phyloP scores from a whole-genome alignment of 2,797 vertebrate genomes.

The Varecia variegata region DNA sequence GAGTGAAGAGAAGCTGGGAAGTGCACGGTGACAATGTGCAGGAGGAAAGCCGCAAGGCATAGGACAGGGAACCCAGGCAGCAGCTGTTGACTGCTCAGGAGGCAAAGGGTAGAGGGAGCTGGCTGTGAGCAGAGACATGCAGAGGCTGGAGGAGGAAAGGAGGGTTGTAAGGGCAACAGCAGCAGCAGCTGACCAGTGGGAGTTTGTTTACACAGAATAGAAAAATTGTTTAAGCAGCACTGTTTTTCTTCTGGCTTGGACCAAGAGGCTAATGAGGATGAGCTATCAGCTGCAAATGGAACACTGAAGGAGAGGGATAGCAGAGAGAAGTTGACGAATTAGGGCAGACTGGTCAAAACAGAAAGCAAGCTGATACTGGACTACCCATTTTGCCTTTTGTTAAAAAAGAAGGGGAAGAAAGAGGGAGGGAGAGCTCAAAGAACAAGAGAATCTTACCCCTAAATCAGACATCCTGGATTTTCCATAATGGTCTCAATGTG shows the following conservation, averaged over 20 bases:
- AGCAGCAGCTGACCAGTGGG: background rate
- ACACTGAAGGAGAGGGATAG: background rate
- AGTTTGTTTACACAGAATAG: background rate
- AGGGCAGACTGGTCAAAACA: background rate
- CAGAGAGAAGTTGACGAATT: background rate
- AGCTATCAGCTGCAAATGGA: background rate
- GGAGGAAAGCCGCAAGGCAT: background rate
- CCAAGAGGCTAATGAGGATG: background rate
- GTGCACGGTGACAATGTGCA: fast-evolving
- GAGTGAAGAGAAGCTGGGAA: background rate
- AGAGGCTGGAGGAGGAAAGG: background rate
- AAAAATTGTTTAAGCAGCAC: background rate
- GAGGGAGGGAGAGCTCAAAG: background rate
- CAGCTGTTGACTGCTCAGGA: background rate
- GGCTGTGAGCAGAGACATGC: background rate
- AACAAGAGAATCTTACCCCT: background rate
- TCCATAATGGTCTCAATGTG: background rate
- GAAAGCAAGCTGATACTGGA: background rate
- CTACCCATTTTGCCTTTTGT: background rate
- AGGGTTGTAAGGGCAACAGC: background rate
- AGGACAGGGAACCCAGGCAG: fast-evolving
- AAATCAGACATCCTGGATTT: background rate
- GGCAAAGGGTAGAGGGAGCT: background rate
- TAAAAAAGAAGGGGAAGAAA: background rate
- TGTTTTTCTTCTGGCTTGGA: background rate